A percentile compares a stretch with the other conserved stretches of the same genome.
phyloP scores from a whole-genome alignment of 2,113 vertebrate genomes.

The Eleginops maclovinus region DNA sequence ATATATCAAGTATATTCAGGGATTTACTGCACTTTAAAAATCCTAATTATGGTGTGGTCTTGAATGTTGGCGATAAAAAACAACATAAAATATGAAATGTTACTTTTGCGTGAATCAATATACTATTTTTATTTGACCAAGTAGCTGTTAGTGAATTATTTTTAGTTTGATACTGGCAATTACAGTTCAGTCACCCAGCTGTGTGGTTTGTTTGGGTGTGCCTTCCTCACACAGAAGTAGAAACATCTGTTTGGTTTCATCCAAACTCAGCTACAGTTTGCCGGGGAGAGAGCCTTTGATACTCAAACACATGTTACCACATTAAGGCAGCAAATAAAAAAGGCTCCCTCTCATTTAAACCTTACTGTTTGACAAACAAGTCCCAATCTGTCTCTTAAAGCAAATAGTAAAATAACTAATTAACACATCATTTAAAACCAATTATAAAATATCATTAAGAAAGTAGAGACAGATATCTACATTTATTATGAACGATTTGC shows the following conservation, averaged over 20 bases:
- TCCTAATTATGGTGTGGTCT: not conserved
- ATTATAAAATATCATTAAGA: not conserved
- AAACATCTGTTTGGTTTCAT: constrained; percentile 82
- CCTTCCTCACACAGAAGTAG: constrained; percentile 68
- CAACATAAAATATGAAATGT: constrained; percentile 14
- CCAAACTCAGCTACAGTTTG: constrained; percentile 54
- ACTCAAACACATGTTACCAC: constrained; percentile 73
- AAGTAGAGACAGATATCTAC: not conserved
- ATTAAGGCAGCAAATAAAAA: constrained; percentile 75
- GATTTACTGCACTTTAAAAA: not conserved
- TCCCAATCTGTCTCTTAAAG: not conserved
- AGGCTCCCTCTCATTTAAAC: constrained; percentile 51
- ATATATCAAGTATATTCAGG: constrained; percentile 6
- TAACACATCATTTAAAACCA: not conserved
- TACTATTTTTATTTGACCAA: constrained; percentile 57
- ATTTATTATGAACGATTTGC: not conserved
- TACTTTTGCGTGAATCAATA: constrained; percentile 37
- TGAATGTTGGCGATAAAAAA: constrained; percentile 14
- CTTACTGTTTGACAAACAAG: constrained; percentile 33
- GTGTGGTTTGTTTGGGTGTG: constrained; percentile 81
- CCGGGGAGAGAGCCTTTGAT: constrained; percentile 58
- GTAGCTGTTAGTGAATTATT: constrained; percentile 68
- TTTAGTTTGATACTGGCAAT: constrained; percentile 74
- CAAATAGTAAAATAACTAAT: not conserved
- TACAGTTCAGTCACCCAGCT: constrained; percentile 75